Evolutionary conservation across 37 sponge, comb jelly and placozoan genomes (phyloP).

Genomic region (Diacarnus erythraeanus): DNA sequence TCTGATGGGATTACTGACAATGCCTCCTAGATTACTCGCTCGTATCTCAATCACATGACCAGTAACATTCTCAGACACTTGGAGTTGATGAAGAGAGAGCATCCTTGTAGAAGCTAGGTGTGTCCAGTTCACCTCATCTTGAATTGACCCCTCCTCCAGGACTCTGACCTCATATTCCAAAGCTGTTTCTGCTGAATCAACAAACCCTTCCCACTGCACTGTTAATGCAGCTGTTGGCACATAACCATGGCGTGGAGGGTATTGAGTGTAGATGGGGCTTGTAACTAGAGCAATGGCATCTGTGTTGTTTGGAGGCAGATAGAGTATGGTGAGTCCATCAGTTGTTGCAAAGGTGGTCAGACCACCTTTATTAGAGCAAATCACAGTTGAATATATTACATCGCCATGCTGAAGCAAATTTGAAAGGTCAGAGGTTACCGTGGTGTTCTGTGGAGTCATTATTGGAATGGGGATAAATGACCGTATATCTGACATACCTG

Average conservation of each 20-base stretch:
- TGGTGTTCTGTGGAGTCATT: not conserved
- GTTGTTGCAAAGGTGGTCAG: conserved; percentile 22
- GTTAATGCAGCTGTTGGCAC: conserved; percentile 20
- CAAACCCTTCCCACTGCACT: conserved; percentile 54
- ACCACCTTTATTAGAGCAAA: conserved; percentile 69
- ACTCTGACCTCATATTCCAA: conserved; percentile 54
- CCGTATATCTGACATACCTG: conserved; percentile 19
- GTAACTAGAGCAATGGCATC: conserved; percentile 5
- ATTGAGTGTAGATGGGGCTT: conserved; percentile 20
- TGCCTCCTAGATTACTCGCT: conserved; percentile 45
- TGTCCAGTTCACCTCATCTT: conserved; percentile 36
- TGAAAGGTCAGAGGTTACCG: conserved; percentile 11
- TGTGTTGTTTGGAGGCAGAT: not conserved
- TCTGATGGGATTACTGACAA: conserved; percentile 21
- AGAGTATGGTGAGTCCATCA: conserved; percentile 61
- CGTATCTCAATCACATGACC: conserved; percentile 44
- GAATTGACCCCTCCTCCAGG: not conserved
- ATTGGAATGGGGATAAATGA: not conserved
- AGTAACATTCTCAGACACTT: not conserved
- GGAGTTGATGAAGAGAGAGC: conserved; percentile 32
- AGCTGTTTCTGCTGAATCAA: conserved; percentile 11
- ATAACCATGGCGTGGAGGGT: conserved; percentile 20
- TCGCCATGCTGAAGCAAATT: not conserved
- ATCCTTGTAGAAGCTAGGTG: conserved; percentile 27
- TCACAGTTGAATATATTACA: conserved; percentile 52